A percentile compares a stretch with the other conserved stretches of the same genome.
Evolutionary conservation across 2,797 vertebrate species (phyloP).

Genomic region (Sarcoramphus papa): DNA sequence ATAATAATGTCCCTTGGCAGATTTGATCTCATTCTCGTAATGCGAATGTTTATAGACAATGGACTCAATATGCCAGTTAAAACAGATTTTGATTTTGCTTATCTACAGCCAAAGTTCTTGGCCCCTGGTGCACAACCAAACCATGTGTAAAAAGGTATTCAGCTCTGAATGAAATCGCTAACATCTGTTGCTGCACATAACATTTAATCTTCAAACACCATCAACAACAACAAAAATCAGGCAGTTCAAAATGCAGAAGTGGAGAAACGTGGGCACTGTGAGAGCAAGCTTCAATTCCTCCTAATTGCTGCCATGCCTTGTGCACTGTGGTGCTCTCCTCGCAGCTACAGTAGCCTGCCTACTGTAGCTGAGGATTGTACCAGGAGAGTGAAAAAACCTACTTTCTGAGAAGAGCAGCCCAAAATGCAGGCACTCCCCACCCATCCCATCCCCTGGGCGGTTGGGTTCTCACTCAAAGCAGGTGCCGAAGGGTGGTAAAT

Average conservation of each 20-base stretch:
- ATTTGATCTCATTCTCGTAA: constrained; percentile 38
- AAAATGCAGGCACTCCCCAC: background rate
- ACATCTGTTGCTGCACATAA: constrained; percentile 53
- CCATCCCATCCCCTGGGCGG: background rate
- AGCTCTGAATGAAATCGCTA: constrained; percentile 42
- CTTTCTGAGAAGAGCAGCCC: background rate
- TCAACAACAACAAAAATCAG: background rate
- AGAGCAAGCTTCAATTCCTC: background rate
- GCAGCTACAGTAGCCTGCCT: background rate
- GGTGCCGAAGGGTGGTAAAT: background rate
- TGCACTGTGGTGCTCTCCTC: background rate
- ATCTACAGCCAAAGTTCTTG: constrained; percentile 53
- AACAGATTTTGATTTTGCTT: constrained; percentile 55
- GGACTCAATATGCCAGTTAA: constrained; percentile 35
- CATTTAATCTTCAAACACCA: constrained; percentile 24
- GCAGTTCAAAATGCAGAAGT: background rate
- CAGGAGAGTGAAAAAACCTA: background rate
- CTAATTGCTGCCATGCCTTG: background rate
- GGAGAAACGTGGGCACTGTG: background rate
- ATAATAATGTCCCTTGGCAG: background rate
- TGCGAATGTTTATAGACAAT: constrained; percentile 23
- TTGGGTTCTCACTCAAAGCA: background rate
- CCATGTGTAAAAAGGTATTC: constrained; percentile 46
- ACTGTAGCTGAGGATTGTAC: background rate
- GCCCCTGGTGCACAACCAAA: constrained; percentile 11